Evolutionary conservation across 2,113 vertebrate genomes (phyloP), one percentile per base, ranked within the genome.

Genomic region (Poeciliopsis occidentalis): DNA sequence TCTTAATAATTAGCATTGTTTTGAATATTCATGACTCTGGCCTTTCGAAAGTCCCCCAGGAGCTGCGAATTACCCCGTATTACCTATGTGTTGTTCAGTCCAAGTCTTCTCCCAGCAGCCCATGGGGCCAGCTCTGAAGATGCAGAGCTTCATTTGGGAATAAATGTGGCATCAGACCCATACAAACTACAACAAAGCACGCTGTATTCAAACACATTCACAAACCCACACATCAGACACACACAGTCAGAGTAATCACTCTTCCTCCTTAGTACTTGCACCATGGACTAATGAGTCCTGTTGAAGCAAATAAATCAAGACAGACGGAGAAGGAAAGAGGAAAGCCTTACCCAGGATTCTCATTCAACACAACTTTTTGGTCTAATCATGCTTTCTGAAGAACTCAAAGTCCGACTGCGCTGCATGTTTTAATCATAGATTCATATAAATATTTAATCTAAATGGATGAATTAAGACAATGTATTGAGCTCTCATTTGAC

Each of bases 1-100:
- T 91, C 90, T 89, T 76, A 75, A 81, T 89, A 79, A 88, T 83
- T 69, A 85, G 85, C 63, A 12, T 22, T 73, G 74, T 88, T 54
- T 83, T 92, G 85, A 92, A 91, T 88, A 91, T 90, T 91, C 87
- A 92, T 92, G 81, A 87, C 61, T 79, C 64, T 89, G 89, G 85
- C 89, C 86, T 91, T 92, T 91, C 37, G 47, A 76, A 44, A 85
- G 47, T 37, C 71, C 88, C 85, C 83, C 78, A 70, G 77, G 82
- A 83, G 82, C 78, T 75, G 76, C 15, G 17, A 70, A 78, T 81
- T 60, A 73, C 76, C 71, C 82, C n/a, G 37, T 78, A 68, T 79
- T 86, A 79, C 76, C 69, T 71, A 60, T 60, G 69, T 75, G 84
- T 79, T 85, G 82, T 89, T 88, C 67, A 69, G 78, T 86, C 68